Base-by-base conservation (phyloP, 2,888 invertebrate genomes). In the Chaitophorus viminalis region DNA sequence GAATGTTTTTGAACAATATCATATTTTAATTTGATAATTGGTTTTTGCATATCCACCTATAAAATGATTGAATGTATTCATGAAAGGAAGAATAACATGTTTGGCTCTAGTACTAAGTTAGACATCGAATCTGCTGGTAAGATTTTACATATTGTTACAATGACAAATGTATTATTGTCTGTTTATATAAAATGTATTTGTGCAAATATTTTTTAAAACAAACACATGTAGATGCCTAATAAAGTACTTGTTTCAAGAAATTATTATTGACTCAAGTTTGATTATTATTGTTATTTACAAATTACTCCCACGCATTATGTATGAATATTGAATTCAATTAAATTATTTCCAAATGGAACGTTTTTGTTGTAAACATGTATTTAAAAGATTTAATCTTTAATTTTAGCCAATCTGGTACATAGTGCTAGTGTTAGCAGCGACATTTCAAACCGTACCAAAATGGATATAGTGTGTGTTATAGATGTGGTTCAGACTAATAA, bases 401-500 rank as follows among this genome's bases (percentile, higher is more conserved):
- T 75, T 33, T 4, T n/a, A 79, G 87, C 74, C 1, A 87, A 36
- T 81, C 60, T 87, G 70, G 60, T 75, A 9, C 87, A 81, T 18
- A 75, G 81, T 65, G 54, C 79, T 65, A 81, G 87, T 75, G 79
- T 79, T 29, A 21, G 52, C 75, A 77, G 46, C 54, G 85, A 65
- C 31, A 83, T 88, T 39, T 83, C 82, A 52, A 83, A 31, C 68
- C 89, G 89, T 52, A 76, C 82, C 29, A 89, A 86, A 88, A 97
- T 97, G 96, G 97, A 97, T 91, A 96, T 98, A 89, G 97, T 95
- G 83, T 96, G 96, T 92, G 95, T 97, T 89, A 93, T 97, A 90
- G 97, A 97, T 92, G 92, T 95, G 89, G 94, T 94, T 90, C 94
- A 96, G 91, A 93, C 94, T 36, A 94, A 95, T 90, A 94, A 95